Base-by-base conservation (phyloP, 2,797 vertebrate species). In the Pitangus sulphuratus region DNA sequence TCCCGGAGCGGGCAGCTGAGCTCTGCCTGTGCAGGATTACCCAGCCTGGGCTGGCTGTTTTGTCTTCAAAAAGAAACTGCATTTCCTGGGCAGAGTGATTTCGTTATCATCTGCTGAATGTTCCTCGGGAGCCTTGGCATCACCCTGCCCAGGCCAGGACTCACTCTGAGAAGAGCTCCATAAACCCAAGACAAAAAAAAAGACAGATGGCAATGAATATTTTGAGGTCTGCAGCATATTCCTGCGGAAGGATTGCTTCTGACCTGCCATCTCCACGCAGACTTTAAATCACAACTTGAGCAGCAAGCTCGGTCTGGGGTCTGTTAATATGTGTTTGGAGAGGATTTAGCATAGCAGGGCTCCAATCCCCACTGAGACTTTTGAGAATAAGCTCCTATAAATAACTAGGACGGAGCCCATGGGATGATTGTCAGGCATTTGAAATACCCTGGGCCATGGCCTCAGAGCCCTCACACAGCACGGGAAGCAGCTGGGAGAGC, bases 21-120 rank as follows among this genome's bases (percentile, higher is more conserved):
- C 40, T 12, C 40, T 44, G 61, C 51, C 24, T 20, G 81, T 2
- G 53, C 53, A 62, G 93, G 89, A 86, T 90, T 50, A 58, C 93
- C 72, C 87, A 57, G 45, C 37, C 69, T 0, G 0, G 0, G 30
- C 62, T 0, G 6, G 21, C 37, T 0, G 0, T 77, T 57, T 50
- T 51, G 79, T 69, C 66, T 75, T 61, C 85, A 60, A 69, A 50
- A 35, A 50, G 33, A 84, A 71, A 50, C 53, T 60, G 68, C 19
- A 25, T 83, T 95, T 92, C 68, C 74, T 50, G 60, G 84, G 71
- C 72, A 78, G 66, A 15, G 48, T 28, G 35, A 84, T 89, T 53
- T 68, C 12, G 1, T 80, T 86, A 42, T 84, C 68, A 12, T 21
- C 26, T 5, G 2, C 48, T 0, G 4, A 37, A 28, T 5, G 54